These are phyloP conservation scores for Nothoprocta pentlandii DNA, from an alignment of 2,113 vertebrate genomes.

Conservation along the genomic window DNA sequence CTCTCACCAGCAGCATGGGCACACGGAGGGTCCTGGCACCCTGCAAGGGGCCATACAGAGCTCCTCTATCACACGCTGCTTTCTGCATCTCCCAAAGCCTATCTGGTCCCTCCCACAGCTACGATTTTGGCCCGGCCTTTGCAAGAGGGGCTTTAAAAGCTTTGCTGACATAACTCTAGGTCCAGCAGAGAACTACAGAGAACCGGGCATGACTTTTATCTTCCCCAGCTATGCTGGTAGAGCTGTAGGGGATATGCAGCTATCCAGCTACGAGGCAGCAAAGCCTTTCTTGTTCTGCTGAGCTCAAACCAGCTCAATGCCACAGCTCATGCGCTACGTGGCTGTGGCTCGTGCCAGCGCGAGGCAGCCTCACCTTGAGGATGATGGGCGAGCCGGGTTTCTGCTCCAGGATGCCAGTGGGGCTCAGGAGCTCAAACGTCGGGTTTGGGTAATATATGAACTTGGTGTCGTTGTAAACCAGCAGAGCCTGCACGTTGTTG, in stretches of 20 bases:
- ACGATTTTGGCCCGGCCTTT: too few species aligned
- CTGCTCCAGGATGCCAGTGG: slow-evolving; percentile 90
- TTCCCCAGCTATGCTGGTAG: not conserved
- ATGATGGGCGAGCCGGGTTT: slow-evolving; percentile 97
- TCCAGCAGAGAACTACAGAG: not conserved
- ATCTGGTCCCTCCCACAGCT: not conserved
- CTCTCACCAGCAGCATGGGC: not conserved
- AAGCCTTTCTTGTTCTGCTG: too few species aligned
- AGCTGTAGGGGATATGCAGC: not conserved
- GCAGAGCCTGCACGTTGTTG: slow-evolving; percentile 94
- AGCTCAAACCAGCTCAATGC: not conserved
- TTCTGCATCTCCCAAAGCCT: too few species aligned
- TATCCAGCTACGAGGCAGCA: not conserved
- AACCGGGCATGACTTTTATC: not conserved
- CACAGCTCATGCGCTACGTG: not conserved
- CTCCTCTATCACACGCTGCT: not conserved
- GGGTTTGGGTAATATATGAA: slow-evolving; percentile 98
- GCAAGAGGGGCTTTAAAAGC: not conserved
- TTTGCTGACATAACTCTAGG: not conserved
- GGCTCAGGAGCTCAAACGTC: slow-evolving; percentile 92
- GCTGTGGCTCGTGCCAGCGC: too few species aligned
- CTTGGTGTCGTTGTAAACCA: slow-evolving; percentile 96
- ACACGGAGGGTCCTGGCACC: fast-evolving
- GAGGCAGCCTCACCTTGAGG: slow-evolving; percentile 85
- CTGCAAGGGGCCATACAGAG: not conserved